phyloP scores from a whole-genome alignment of 2,797 vertebrate species.

The Ambastaia sidthimunki region DNA sequence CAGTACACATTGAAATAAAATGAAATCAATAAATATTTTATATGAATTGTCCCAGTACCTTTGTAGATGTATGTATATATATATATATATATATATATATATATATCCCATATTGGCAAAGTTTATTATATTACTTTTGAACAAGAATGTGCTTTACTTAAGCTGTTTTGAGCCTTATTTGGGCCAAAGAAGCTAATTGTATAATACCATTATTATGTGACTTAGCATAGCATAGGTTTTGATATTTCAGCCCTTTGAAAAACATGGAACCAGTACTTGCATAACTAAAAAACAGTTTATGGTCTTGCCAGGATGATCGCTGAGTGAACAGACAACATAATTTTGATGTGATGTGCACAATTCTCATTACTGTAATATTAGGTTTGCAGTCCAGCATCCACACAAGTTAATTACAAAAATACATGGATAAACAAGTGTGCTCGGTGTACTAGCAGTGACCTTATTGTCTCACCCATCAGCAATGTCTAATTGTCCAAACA shows the following conservation, averaged over 20 bases:
- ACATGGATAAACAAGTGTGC: background rate
- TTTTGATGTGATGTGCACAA: conserved; percentile 7
- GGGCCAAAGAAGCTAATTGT: background rate
- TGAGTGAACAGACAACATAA: background rate
- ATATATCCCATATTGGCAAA: too few species aligned
- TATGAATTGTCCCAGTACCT: too few species aligned
- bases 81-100: too few species aligned
- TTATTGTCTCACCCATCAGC: conserved; percentile 8
- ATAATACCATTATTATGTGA: background rate
- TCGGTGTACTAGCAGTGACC: conserved; percentile 16
- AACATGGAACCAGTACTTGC: background rate
- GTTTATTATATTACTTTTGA: background rate
- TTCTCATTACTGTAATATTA: background rate
- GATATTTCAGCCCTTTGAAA: background rate
- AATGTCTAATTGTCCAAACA: conserved; percentile 26
- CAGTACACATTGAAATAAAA: too few species aligned
- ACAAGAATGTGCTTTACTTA: too few species aligned
- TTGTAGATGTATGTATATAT: too few species aligned
- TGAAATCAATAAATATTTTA: too few species aligned
- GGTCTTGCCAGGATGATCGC: background rate
- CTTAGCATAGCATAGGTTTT: background rate
- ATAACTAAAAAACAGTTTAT: background rate
- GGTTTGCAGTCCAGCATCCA: background rate
- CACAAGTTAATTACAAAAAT: background rate
- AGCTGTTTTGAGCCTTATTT: background rate